Evolutionary conservation across 2,888 invertebrate genomes (phyloP).

Genomic region (Galerucella pusilla): DNA sequence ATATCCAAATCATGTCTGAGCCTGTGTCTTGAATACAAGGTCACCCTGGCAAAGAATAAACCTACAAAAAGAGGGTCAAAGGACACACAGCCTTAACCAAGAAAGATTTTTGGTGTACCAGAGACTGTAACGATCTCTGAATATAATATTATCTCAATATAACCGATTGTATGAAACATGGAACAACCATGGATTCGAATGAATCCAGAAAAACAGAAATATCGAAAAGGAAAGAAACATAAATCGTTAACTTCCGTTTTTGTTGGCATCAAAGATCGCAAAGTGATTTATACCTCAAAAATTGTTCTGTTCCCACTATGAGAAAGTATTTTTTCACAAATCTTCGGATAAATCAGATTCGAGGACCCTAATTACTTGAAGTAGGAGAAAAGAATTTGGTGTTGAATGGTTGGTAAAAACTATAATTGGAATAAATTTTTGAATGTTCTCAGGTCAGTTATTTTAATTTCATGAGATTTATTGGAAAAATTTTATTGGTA

Average conservation of each 20-base stretch:
- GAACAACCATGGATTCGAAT: not conserved
- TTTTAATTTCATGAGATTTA: too few species aligned
- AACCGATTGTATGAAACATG: not conserved
- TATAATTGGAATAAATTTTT: not conserved
- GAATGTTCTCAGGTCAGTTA: too few species aligned
- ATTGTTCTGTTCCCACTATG: slow-evolving; percentile 34
- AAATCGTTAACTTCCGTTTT: slow-evolving; percentile 39
- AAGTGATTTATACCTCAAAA: slow-evolving; percentile 44
- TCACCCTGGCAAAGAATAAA: too few species aligned
- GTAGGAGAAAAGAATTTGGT: slow-evolving; percentile 16
- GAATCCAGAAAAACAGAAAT: slow-evolving; percentile 20
- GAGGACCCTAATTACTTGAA: slow-evolving; percentile 1
- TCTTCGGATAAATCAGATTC: not conserved
- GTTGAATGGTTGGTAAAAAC: not conserved
- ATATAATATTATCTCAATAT: too few species aligned
- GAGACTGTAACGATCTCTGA: too few species aligned
- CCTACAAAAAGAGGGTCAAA: too few species aligned
- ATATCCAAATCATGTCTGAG: too few species aligned
- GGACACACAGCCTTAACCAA: too few species aligned
- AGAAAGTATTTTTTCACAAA: slow-evolving; percentile 2
- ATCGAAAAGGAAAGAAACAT: slow-evolving; percentile 31
- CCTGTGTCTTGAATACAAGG: too few species aligned
- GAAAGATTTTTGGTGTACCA: too few species aligned
- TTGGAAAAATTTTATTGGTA: too few species aligned
- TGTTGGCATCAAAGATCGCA: slow-evolving; percentile 36